Evolutionary conservation across 2,888 invertebrate species (phyloP).

Genomic region (Miltochrista miniata): DNA sequence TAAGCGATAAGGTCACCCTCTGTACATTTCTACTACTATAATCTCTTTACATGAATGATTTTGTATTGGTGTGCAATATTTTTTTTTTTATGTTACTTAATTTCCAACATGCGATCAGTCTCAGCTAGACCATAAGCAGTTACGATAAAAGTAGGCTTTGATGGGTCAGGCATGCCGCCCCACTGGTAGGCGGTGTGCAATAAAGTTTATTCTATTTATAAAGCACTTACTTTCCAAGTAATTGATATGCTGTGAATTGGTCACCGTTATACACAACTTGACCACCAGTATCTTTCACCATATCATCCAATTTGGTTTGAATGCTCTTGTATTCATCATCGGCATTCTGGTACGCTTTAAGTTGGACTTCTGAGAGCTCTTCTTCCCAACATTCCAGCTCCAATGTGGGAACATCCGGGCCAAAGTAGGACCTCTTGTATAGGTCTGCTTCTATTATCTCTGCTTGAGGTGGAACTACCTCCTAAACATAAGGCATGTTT

Average conservation of each 20-base stretch:
- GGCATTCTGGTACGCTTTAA: slow-evolving; percentile 84
- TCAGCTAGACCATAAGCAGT: too few relatives aligned
- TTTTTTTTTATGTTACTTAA: too few relatives aligned
- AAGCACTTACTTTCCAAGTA: slow-evolving; percentile 83
- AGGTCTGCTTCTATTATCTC: slow-evolving; percentile 78
- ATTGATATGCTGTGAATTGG: slow-evolving; percentile 85
- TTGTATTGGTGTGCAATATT: too few relatives aligned
- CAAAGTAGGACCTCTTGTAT: slow-evolving; percentile 76
- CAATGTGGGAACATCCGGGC: slow-evolving; percentile 81
- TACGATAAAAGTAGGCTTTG: too few relatives aligned
- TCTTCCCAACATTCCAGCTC: slow-evolving; percentile 90
- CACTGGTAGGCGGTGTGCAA: too few relatives aligned
- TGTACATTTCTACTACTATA: too few relatives aligned
- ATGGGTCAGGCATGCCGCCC: too few relatives aligned
- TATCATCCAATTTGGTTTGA: slow-evolving; percentile 83
- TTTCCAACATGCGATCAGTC: too few relatives aligned
- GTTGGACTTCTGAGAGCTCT: slow-evolving; percentile 86
- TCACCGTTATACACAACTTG: slow-evolving; percentile 87
- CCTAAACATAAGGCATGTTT: slow-evolving; percentile 34
- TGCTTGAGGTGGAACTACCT: slow-evolving; percentile 66
- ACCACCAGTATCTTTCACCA: slow-evolving; percentile 83
- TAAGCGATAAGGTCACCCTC: too few relatives aligned
- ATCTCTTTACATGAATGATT: too few relatives aligned
- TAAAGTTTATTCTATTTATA: too few relatives aligned
- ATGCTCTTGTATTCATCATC: slow-evolving; percentile 87